A percentile compares a stretch with the other conserved stretches of the same genome.
Evolutionary conservation across 2,113 vertebrate species (phyloP).

Genomic region (Phrynosoma platyrhinos): DNA sequence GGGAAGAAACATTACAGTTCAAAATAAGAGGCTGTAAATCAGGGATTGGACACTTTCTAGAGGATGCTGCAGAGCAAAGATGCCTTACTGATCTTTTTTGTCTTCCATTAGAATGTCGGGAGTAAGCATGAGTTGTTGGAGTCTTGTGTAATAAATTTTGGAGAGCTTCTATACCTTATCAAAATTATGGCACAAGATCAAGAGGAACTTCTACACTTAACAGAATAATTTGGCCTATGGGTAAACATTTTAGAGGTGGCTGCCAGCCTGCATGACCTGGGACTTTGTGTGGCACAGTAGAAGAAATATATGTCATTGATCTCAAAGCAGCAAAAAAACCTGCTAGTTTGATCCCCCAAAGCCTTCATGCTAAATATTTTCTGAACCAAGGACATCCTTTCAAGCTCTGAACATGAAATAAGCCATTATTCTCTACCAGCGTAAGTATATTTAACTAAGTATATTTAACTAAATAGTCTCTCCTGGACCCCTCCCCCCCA

Average conservation of each 20-base stretch:
- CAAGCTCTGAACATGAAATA: too few relatives aligned
- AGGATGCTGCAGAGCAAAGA: conserved; percentile 12
- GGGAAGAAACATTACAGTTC: conserved; percentile 22
- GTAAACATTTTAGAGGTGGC: background rate
- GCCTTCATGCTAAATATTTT: background rate
- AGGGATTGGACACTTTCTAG: background rate
- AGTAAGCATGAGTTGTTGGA: conserved; percentile 1
- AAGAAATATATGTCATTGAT: background rate
- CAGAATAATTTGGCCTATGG: background rate
- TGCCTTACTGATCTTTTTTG: background rate
- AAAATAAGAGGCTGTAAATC: background rate
- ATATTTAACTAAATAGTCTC: too few relatives aligned
- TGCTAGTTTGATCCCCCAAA: background rate
- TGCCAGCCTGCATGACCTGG: background rate
- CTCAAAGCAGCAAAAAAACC: background rate
- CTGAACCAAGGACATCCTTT: too few relatives aligned
- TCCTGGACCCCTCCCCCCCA: too few relatives aligned
- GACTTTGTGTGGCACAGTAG: background rate
- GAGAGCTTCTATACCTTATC: background rate
- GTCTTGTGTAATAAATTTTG: background rate
- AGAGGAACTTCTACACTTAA: conserved; percentile 5
- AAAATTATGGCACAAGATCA: background rate
- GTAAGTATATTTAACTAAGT: too few relatives aligned
- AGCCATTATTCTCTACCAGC: too few relatives aligned
- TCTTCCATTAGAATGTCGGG: conserved; percentile 4